These are phyloP conservation scores for Pangasianodon hypophthalmus DNA, from an alignment of 2,113 vertebrate species.

Conservation along the genomic window DNA sequence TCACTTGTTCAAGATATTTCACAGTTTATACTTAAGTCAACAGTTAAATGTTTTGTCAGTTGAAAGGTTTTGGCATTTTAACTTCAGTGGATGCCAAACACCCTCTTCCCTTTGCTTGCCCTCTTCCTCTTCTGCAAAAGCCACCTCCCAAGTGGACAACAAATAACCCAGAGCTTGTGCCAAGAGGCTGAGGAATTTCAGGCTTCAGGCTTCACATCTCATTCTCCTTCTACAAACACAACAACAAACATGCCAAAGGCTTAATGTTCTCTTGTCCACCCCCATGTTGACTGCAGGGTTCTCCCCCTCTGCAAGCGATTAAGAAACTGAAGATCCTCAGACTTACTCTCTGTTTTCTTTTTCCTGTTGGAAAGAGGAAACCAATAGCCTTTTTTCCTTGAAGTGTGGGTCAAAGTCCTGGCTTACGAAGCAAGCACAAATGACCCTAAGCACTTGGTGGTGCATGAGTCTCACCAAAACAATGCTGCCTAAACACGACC, in stretches of 20 bases:
- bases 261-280: conserved; percentile 26
- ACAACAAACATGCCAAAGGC: conserved; percentile 34
- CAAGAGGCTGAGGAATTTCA: conserved; percentile 44
- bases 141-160: conserved; percentile 31
- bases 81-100: background rate
- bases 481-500: conserved; percentile 48
- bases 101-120: background rate
- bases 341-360: conserved; percentile 40
- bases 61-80: background rate
- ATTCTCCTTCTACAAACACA: conserved; percentile 42
- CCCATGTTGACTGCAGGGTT: conserved; percentile 32
- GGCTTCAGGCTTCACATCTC: conserved; percentile 37
- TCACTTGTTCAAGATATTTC: background rate
- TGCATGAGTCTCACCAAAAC: conserved; percentile 44
- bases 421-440: conserved; percentile 46
- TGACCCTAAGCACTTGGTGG: conserved; percentile 38
- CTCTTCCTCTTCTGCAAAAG: conserved; percentile 13
- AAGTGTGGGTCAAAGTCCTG: conserved; percentile 45
- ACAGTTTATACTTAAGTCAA: background rate
- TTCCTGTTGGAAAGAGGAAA: conserved; percentile 25
- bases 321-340: conserved; percentile 14
- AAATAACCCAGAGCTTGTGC: conserved; percentile 28
- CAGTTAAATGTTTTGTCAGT: background rate
- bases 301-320: conserved; percentile 29
- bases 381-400: conserved; percentile 36